Percentiles rank a stretch among this genome's conserved stretches.
Conservation (phyloP, 2,797 vertebrate genomes). For the Micropoecilia bifurca region DNA sequence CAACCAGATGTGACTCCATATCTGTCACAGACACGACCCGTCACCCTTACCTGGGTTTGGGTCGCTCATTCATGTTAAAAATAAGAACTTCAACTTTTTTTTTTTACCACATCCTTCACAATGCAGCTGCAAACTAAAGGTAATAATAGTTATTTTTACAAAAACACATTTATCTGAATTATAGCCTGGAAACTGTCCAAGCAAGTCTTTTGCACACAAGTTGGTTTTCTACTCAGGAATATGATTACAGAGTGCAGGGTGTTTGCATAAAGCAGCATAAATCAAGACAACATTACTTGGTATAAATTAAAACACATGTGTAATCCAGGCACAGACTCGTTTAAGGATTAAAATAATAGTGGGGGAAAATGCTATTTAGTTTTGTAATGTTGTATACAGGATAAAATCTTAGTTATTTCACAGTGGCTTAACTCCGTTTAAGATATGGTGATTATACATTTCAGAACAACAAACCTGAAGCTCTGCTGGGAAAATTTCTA, state of each 20-base stretch:
- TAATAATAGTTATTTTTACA: conserved; percentile 30
- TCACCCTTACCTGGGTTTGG: conserved; percentile 12
- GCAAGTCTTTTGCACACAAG: conserved; percentile 26
- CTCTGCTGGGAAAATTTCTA: conserved; percentile 8
- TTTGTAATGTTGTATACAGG: conserved; percentile 22
- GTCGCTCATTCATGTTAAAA: conserved; percentile 20
- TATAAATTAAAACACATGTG: conserved; percentile 65
- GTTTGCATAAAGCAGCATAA: conserved; percentile 38
- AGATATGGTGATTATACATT: conserved; percentile 43
- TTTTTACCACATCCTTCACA: conserved; percentile 6
- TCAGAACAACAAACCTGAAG: conserved; percentile 30
- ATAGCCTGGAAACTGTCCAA: conserved; percentile 28
- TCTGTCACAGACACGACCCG: conserved; percentile 56
- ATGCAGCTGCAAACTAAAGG: conserved; percentile 19
- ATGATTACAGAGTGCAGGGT: conserved; percentile 31
- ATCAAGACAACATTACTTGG: conserved; percentile 52
- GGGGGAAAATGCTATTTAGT: conserved; percentile 27
- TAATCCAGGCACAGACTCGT: conserved; percentile 26
- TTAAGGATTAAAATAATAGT: neutral
- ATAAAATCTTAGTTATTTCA: conserved; percentile 50
- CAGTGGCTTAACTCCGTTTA: conserved; percentile 34
- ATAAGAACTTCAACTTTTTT: neutral
- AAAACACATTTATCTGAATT: conserved; percentile 49
- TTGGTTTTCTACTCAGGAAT: conserved; percentile 35
- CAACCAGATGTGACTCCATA: conserved; percentile 70